These are phyloP conservation scores for Haplotaxodon microlepis DNA, from an alignment of 2,113 vertebrate species.

Conservation along the genomic window DNA sequence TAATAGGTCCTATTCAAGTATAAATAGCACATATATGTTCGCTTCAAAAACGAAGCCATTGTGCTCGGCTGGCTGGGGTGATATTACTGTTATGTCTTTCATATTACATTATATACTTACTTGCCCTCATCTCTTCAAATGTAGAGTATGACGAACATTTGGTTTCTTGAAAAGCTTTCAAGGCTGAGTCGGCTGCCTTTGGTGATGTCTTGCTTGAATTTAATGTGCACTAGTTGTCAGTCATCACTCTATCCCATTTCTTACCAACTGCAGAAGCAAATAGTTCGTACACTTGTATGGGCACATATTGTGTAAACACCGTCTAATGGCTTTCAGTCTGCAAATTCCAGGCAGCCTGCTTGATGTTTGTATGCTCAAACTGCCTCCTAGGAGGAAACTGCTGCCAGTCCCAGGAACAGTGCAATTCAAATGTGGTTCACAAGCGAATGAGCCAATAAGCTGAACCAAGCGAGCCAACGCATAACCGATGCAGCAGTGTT, in stretches of 20 bases:
- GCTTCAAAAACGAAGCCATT: neutral
- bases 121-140: neutral
- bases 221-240: neutral
- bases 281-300: neutral
- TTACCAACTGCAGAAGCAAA: neutral
- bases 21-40: neutral
- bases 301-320: conserved; percentile 22
- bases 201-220: neutral
- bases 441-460: conserved; percentile 6
- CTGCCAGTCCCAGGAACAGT: neutral
- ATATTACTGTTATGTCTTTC: neutral
- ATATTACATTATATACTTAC: neutral
- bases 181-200: neutral
- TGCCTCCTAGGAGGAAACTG: neutral
- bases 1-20: neutral
- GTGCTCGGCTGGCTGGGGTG: neutral
- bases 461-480: neutral
- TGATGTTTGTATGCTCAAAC: conserved; percentile 37
- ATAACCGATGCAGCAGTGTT: conserved; percentile 20
- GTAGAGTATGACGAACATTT: neutral
- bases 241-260: neutral
- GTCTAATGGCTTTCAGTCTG: conserved; percentile 6
- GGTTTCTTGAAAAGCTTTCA: neutral
- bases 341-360: conserved; percentile 6
- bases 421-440: conserved; percentile 39